Percentiles rank a stretch among this genome's conserved stretches.
These are phyloP conservation scores for Melanotaenia maccullochi DNA, from an alignment of 2,797 vertebrate genomes.

Conservation along the genomic window DNA sequence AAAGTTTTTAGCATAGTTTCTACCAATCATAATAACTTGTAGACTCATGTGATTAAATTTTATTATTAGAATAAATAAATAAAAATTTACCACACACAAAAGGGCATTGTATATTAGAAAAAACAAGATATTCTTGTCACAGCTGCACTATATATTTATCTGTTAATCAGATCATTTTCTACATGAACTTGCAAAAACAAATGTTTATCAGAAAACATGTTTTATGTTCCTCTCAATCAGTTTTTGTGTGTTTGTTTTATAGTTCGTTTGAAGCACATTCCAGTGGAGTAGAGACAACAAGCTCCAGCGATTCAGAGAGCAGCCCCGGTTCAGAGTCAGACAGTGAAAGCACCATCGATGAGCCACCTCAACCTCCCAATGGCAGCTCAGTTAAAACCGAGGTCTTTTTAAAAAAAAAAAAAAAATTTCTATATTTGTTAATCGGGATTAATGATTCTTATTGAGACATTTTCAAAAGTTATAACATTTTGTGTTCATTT, in stretches of 20 bases:
- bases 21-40: not conserved
- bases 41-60: not conserved
- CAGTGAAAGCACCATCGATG: conserved; percentile 84
- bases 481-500: conserved; percentile 13
- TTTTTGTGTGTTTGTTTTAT: conserved; percentile 27
- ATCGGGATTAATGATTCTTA: not conserved
- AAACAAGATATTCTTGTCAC: not conserved
- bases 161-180: too few species aligned
- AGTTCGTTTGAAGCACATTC: conserved; percentile 85
- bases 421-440: not conserved
- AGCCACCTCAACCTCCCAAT: conserved; percentile 54
- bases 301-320: conserved; percentile 90
- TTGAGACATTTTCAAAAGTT: not conserved
- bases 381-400: conserved; percentile 71
- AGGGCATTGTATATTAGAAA: too few species aligned
- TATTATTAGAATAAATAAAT: too few species aligned
- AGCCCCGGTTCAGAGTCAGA: conserved; percentile 89
- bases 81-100: not conserved
- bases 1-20: not conserved
- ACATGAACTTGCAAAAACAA: not conserved
- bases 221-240: not conserved
- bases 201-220: not conserved
- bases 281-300: conserved; percentile 83
- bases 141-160: not conserved
- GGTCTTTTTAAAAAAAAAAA: conserved; percentile 62